Evolutionary conservation across 2,113 vertebrate genomes (phyloP).

Genomic region (Heterotis niloticus): DNA sequence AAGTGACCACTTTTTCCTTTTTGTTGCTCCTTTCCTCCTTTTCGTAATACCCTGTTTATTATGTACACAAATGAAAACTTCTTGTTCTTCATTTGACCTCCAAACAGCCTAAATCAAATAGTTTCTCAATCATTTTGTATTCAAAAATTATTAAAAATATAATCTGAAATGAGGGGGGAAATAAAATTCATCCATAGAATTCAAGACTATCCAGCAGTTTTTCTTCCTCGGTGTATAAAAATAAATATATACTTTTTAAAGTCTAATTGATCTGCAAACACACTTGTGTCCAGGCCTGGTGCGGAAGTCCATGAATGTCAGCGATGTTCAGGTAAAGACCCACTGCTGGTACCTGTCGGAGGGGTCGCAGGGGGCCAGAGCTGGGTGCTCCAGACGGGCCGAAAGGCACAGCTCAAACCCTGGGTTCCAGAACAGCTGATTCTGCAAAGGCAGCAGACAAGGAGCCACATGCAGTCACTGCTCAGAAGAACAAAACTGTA

Average conservation of each 20-base stretch:
- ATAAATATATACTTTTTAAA: slow-evolving; percentile 50
- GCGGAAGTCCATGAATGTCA: neutral
- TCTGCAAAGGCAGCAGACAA: slow-evolving; percentile 54
- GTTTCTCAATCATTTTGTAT: neutral
- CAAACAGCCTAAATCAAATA: too few species aligned
- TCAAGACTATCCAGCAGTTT: slow-evolving; percentile 49
- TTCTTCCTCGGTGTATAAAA: slow-evolving; percentile 51
- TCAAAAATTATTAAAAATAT: neutral
- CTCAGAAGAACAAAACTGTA: too few species aligned
- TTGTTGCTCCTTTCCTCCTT: too few species aligned
- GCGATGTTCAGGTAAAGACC: slow-evolving; percentile 63
- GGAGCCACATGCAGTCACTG: neutral
- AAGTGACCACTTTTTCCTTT: too few species aligned
- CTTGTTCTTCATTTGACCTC: too few species aligned
- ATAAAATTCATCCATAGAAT: slow-evolving; percentile 27
- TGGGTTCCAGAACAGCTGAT: slow-evolving; percentile 77
- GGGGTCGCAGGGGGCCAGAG: slow-evolving; percentile 74
- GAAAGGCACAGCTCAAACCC: slow-evolving; percentile 78
- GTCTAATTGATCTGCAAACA: neutral
- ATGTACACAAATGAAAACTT: too few species aligned
- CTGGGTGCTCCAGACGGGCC: slow-evolving; percentile 74
- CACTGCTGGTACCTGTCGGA: slow-evolving; percentile 84
- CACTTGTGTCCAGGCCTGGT: neutral
- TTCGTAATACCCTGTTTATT: too few species aligned
- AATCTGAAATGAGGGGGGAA: too few species aligned